Conservation (phyloP, 2,888 invertebrate genomes). For the Cheilosia urbana region DNA sequence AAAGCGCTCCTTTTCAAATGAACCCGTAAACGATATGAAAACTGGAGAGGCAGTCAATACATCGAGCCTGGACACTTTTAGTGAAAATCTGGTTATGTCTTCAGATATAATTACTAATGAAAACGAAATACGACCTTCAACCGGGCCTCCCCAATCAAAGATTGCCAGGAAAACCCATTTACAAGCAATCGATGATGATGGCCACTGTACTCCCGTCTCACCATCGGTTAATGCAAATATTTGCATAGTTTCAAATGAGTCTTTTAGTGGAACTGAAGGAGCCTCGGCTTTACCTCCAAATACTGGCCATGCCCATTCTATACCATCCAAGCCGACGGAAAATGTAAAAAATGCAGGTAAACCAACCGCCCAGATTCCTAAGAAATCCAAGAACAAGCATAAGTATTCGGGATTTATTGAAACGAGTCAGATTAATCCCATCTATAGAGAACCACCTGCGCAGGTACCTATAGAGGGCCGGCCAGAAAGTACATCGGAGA, state of each 20-base stretch:
- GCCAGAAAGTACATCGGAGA: not conserved
- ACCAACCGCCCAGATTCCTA: not conserved
- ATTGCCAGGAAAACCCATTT: constrained; percentile 6
- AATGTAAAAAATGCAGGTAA: not conserved
- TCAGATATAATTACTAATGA: constrained; percentile 28
- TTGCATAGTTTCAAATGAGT: not conserved
- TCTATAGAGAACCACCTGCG: constrained; percentile 10
- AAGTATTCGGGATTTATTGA: constrained; percentile 78
- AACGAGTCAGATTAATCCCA: constrained; percentile 76
- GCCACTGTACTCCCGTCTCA: not conserved
- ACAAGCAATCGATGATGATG: not conserved
- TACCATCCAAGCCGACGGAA: not conserved
- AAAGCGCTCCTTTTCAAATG: not conserved
- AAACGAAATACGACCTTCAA: constrained; percentile 12
- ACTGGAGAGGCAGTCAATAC: constrained; percentile 18
- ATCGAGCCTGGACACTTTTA: constrained; percentile 15
- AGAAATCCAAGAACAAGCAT: constrained; percentile 2
- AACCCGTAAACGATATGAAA: not conserved
- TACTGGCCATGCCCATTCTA: not conserved
- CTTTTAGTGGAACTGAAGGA: not conserved
- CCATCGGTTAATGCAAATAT: not conserved
- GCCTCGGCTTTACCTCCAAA: not conserved
- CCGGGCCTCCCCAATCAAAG: constrained; percentile 14
- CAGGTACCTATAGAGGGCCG: not conserved
- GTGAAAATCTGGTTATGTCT: constrained; percentile 36